Conservation (phyloP, 2,888 invertebrate species). For the Chrysomela aeneicollis region DNA sequence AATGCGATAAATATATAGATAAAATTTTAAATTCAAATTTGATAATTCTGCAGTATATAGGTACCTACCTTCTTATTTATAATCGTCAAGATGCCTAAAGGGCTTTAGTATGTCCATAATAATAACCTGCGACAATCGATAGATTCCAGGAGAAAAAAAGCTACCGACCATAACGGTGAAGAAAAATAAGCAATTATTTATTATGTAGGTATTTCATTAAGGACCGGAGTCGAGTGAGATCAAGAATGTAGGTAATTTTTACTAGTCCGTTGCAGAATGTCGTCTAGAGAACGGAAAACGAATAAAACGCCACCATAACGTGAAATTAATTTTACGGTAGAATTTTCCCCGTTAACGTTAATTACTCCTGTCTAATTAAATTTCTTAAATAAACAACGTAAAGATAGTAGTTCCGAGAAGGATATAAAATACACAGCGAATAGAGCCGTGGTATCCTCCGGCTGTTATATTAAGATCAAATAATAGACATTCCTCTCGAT, state of each 20-base stretch:
- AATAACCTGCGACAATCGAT: no score
- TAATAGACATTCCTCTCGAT: conserved; percentile 54
- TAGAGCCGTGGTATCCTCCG: conserved; percentile 43
- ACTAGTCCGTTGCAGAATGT: conserved; percentile 3
- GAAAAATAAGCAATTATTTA: no score
- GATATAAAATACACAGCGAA: conserved; percentile 30
- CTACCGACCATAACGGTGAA: no score
- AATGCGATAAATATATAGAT: no score
- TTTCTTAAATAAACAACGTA: conserved; percentile 46
- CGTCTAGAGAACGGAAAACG: conserved; percentile 20
- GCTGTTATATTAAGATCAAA: conserved; percentile 53
- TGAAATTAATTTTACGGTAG: conserved; percentile 40
- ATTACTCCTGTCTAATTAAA: conserved; percentile 47
- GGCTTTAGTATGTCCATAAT: no score
- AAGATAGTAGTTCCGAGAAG: conserved; percentile 38
- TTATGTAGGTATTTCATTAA: background rate
- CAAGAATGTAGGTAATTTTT: conserved; percentile 5
- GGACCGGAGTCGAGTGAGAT: background rate
- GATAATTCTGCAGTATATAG: no score
- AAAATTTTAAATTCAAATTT: no score
- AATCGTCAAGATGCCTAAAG: no score
- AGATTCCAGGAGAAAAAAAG: no score
- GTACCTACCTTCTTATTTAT: no score
- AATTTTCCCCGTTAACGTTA: conserved; percentile 40
- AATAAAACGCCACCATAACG: conserved; percentile 35